Base-by-base conservation (phyloP, 1,140 invertebrate genomes). In the Sycophaga agraensis region DNA sequence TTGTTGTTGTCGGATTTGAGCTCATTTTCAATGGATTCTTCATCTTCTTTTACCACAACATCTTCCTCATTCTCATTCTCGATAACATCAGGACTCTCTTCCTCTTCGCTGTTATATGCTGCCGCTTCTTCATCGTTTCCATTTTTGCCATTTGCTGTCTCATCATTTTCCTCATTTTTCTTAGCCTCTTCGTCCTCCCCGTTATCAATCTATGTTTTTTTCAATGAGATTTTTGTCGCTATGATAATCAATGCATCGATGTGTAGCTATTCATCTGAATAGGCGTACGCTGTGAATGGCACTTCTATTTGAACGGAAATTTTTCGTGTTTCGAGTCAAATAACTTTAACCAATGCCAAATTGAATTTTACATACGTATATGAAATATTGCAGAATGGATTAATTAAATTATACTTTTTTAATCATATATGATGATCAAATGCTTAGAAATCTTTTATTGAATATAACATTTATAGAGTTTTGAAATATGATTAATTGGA, bases 81-180 rank as follows among this genome's bases (percentile, higher is more conserved):
- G 9, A 70, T 68, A 46, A 73, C 73, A 62, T 62, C 61, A 50
- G 8, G 2, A 49, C 68, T 60, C 64, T 69, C 64, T 37, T 67
- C 70, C 37, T 69, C 59, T 64, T 72, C 64, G 70, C 66, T 73
- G 68, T 70, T 75, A 75, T 70, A 26, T 53, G 67, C 54, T 16
- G 37, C 12, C 17, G 11, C 4, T 17, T 67, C 51, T 8, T 64
- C 51, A 37, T 68, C 56, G 50, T 69, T 68, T 19, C n/a, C n/a
- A n/a, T n/a, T n/a, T n/a, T n/a, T n/a, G n/a, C 75, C 73, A 48
- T 74, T 69, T 42, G 75, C 67, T 34, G 73, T 73, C 53, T 66
- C 63, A 45, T 69, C 60, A 64, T 69, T 64, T 34, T 65, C 70
- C 34, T 69, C 58, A 64, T 72, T 65, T 70, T 74, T 75, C n/a